phyloP scores from a whole-genome alignment of 2,113 vertebrate genomes.

The Glaucomys volans region DNA sequence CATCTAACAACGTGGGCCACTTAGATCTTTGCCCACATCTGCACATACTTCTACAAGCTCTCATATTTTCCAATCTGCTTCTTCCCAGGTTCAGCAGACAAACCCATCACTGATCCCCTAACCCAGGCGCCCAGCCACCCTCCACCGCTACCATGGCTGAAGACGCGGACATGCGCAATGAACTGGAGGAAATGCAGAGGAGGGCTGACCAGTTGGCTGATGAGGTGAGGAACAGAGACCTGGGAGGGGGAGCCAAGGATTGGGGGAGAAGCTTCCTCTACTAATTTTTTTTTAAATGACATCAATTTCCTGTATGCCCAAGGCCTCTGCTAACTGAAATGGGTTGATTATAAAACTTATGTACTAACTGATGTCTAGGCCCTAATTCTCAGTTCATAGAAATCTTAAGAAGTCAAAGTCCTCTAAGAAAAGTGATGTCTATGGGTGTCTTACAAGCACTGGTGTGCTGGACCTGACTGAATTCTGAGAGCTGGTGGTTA shows the following conservation, averaged over 20 bases:
- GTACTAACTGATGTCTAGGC: not conserved
- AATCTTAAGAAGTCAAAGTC: not conserved
- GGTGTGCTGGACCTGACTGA: not conserved
- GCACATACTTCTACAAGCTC: not conserved
- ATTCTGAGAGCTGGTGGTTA: not conserved
- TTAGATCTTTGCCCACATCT: not conserved
- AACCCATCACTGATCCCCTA: conserved; percentile 83
- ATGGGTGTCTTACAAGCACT: not conserved
- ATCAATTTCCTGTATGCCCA: not conserved
- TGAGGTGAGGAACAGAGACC: conserved; percentile 89
- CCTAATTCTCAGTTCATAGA: not conserved
- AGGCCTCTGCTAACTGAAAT: not conserved
- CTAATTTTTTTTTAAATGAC: not conserved
- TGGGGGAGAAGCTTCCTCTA: not conserved
- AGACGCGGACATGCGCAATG: conserved; percentile 99
- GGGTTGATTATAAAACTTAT: not conserved
- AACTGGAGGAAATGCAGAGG: conserved; percentile 99
- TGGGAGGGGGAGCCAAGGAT: not conserved
- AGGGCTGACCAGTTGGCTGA: conserved; percentile 98
- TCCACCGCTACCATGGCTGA: conserved; percentile 94
- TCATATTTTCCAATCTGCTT: conserved; percentile 67
- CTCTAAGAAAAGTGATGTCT: not conserved
- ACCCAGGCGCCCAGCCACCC: conserved; percentile 84
- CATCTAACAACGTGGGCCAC: not conserved
- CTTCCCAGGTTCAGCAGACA: conserved; percentile 82